Conservation (phyloP, 2,113 vertebrate genomes). For the Elaphurus davidianus region DNA sequence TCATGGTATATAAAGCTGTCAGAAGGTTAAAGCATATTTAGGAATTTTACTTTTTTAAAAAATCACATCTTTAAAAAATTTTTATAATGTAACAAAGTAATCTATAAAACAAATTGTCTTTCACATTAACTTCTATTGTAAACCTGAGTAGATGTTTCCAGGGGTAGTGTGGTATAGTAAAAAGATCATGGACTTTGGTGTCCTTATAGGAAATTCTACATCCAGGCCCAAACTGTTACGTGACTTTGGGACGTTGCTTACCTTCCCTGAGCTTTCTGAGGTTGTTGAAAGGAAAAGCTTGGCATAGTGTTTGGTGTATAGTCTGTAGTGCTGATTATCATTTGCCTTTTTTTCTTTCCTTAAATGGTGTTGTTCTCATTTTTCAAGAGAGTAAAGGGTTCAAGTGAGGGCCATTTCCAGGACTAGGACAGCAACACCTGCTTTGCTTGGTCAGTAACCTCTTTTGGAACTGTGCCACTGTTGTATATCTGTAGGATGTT, state of each 20-base stretch:
- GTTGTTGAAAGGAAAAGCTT: neutral
- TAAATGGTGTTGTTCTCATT: slow-evolving; percentile 8
- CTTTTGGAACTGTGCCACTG: neutral
- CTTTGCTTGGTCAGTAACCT: neutral
- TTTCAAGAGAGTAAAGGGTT: slow-evolving; percentile 20
- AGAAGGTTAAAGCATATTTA: neutral
- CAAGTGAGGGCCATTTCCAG: neutral
- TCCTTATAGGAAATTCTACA: neutral
- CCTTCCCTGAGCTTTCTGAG: neutral
- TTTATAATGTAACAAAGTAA: neutral
- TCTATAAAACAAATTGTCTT: neutral
- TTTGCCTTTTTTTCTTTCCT: neutral
- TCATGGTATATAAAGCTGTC: neutral
- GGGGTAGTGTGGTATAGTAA: neutral
- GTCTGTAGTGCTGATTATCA: neutral
- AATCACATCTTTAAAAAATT: neutral
- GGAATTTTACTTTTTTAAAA: slow-evolving; percentile 3
- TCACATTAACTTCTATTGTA: neutral
- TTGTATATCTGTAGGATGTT: neutral
- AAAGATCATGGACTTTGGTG: neutral
- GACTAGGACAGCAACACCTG: neutral
- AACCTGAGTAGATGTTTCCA: neutral
- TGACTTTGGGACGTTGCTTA: neutral
- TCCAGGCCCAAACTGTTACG: neutral
- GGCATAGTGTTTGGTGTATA: neutral